Evolutionary conservation across 2,797 vertebrate species (phyloP).

Genomic region (Clarias fuscus): DNA sequence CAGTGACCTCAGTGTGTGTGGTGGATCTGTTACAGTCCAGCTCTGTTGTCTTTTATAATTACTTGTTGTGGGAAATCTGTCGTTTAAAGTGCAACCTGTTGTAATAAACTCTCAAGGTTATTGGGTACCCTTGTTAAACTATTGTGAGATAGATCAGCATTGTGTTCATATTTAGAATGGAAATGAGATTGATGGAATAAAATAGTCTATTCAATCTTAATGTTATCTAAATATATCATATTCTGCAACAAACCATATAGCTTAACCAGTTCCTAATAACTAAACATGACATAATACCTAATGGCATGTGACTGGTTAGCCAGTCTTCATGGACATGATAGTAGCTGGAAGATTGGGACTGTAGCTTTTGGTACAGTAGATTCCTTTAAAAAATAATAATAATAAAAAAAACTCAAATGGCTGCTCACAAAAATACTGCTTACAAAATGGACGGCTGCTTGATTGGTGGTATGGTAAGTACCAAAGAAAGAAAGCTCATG

Average conservation of each 20-base stretch:
- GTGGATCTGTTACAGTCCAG: background rate
- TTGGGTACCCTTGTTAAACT: constrained; percentile 14
- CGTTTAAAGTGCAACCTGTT: background rate
- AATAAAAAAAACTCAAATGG: constrained; percentile 52
- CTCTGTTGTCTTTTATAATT: background rate
- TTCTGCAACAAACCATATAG: background rate
- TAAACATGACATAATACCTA: background rate
- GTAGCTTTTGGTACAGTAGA: background rate
- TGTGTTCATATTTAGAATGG: constrained; percentile 44
- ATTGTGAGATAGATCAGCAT: constrained; percentile 34
- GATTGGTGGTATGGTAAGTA: constrained; percentile 29
- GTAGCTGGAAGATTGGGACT: background rate
- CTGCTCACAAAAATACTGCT: constrained; percentile 50
- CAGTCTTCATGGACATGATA: background rate
- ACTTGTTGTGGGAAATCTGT: background rate
- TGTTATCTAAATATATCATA: background rate
- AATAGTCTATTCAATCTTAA: background rate
- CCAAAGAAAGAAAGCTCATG: constrained; percentile 15
- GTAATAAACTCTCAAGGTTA: background rate
- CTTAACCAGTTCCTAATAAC: background rate
- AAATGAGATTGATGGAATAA: constrained; percentile 33
- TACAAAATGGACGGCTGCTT: constrained; percentile 61
- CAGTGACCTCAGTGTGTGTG: constrained; percentile 12
- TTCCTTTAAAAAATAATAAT: no score
- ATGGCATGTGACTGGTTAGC: background rate